Evolutionary conservation across 2,113 vertebrate genomes (phyloP), one percentile per base, ranked within the genome.

Genomic region (Camelus bactrianus): DNA sequence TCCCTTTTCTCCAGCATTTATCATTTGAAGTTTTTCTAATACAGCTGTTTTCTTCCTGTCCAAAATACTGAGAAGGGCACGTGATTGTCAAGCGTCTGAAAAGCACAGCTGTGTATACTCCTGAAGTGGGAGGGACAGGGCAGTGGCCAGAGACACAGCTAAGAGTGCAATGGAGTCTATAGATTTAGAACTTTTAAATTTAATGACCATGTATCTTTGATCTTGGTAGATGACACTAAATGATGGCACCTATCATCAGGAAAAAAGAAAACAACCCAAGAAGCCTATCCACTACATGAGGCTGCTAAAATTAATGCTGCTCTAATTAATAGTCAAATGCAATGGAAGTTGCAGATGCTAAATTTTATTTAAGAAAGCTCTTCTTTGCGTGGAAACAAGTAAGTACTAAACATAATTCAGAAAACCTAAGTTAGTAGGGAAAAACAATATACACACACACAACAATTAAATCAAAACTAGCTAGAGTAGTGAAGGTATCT

Each of bases 331-430:
- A 42, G 38, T 42, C 67, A 72, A 62, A 93, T 56, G 24, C 5
- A 86, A 60, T 85, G 65, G 22, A 82, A 85, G 62, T 20, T 75
- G 56, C 32, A 20, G 10, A 81, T 15, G 35, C 54, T 24, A 50
- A 22, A 38, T 58, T 93, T 93, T 76, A 76, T 56, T 64, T 84
- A 52, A 62, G n/a, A 72, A 85, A 86, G 24, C 22, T 60, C 48
- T 70, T 84, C 16, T 94, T 69, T 90, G 30, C 58, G 85, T 75
- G n/a, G 28, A 26, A 4, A 12, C 54, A 15, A 84, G 28, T 56
- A 69, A 95, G 16, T 88, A 91, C 92, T 38, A 77, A 96, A 60
- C 2, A 28, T 42, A 2, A 95, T 32, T 38, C 90, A 83, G 90
- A 56, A 30, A 97, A 92, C 54, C 52, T 65, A 0, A 0, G 15